Evolutionary conservation across 2,113 vertebrate genomes (phyloP).

Genomic region (Tragulus kanchil): DNA sequence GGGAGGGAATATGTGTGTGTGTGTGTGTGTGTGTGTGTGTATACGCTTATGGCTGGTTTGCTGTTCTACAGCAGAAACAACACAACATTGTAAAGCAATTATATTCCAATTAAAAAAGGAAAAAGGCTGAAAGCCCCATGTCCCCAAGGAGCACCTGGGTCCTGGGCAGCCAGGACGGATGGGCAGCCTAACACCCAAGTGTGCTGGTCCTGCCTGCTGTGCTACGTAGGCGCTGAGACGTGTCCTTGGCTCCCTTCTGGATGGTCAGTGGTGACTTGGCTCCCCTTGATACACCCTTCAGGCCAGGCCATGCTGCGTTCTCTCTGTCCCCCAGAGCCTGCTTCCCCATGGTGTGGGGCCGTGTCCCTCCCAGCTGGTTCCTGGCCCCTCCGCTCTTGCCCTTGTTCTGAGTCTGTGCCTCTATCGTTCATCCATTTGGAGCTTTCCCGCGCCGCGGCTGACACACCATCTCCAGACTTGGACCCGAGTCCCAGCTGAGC

Average conservation of each 20-base stretch:
- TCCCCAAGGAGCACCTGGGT: accelerated
- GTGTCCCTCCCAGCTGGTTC: slow-evolving; percentile 67
- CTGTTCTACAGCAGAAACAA: neutral
- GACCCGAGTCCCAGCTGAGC: neutral
- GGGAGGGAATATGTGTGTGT: too few species aligned
- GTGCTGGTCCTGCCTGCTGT: neutral
- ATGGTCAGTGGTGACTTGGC: neutral
- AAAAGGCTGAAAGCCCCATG: neutral
- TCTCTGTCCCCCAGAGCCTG: neutral
- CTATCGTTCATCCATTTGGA: slow-evolving; percentile 40
- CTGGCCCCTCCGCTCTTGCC: slow-evolving; percentile 26
- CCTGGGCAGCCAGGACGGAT: accelerated
- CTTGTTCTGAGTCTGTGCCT: slow-evolving; percentile 58
- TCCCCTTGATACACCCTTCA: neutral
- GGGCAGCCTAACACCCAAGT: neutral
- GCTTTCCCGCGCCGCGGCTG: slow-evolving; percentile 7
- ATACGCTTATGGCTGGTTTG: neutral
- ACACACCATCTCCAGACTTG: neutral
- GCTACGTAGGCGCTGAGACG: accelerated
- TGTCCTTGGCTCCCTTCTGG: neutral
- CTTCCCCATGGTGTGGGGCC: neutral
- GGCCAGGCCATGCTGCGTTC: neutral
- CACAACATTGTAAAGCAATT: neutral
- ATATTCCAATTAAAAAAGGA: neutral
- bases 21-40: neutral